Percentiles rank a stretch among this genome's conserved stretches.
phyloP scores from a whole-genome alignment of 2,797 vertebrate genomes.

The Hoplostethus mediterraneus region DNA sequence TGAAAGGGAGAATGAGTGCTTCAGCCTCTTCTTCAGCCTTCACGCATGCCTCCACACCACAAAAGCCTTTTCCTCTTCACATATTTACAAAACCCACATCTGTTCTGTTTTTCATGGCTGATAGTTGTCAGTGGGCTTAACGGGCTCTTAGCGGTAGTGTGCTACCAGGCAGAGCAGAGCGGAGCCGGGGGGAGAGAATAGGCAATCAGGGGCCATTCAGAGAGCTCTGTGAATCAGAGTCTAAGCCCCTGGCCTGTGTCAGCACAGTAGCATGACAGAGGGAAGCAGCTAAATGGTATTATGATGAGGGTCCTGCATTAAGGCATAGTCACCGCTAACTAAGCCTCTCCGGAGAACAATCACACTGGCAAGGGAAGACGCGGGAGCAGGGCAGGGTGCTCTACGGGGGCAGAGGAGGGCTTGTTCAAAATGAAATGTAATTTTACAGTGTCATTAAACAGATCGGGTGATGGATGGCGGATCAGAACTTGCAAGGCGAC shows the following conservation, averaged over 20 bases:
- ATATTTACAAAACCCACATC: constrained; percentile 84
- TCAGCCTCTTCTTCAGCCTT: constrained; percentile 62
- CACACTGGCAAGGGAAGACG: constrained; percentile 46
- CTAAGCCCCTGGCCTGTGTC: constrained; percentile 74
- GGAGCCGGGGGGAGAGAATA: constrained; percentile 75
- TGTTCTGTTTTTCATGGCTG: constrained; percentile 79
- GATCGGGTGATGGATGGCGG: constrained; percentile 38
- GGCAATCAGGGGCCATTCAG: constrained; percentile 84
- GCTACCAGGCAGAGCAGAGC: constrained; percentile 71
- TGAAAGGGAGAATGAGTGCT: constrained; percentile 47
- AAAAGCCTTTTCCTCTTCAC: constrained; percentile 74
- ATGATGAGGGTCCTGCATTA: constrained; percentile 78
- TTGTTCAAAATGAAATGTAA: constrained; percentile 52
- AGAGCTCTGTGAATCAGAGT: constrained; percentile 71
- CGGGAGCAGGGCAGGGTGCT: constrained; percentile 48
- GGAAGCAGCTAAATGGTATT: constrained; percentile 73
- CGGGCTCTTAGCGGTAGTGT: constrained; percentile 75
- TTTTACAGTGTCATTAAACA: constrained; percentile 48
- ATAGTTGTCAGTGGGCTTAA: constrained; percentile 78
- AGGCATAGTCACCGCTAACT: constrained; percentile 74
- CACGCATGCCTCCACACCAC: constrained; percentile 72
- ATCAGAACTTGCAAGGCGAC: constrained; percentile 21
- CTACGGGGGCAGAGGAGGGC: constrained; percentile 38
- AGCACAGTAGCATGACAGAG: constrained; percentile 76
- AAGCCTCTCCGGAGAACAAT: constrained; percentile 70